Evolutionary conservation across 2,797 vertebrate genomes (phyloP).

Genomic region (Calcarius lapponicus): DNA sequence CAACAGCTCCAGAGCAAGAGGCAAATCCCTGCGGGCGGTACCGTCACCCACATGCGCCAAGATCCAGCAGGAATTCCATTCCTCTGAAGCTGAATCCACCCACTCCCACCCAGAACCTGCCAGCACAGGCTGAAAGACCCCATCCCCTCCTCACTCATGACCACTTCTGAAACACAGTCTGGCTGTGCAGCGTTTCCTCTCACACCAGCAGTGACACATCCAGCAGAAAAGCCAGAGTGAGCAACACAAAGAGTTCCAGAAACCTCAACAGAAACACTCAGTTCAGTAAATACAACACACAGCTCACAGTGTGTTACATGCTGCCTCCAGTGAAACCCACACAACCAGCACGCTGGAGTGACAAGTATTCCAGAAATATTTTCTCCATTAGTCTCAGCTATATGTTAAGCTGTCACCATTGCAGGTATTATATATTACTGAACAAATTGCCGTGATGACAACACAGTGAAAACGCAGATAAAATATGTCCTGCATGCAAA

Average conservation of each 20-base stretch:
- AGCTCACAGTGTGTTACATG: background rate
- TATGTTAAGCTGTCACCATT: slow-evolving; percentile 5
- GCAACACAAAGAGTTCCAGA: background rate
- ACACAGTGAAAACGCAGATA: background rate
- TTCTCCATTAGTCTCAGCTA: slow-evolving; percentile 22
- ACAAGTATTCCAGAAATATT: slow-evolving; percentile 47
- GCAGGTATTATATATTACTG: background rate
- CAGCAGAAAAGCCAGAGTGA: background rate
- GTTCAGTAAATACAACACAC: background rate
- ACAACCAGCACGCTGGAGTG: background rate
- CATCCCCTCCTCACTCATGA: background rate
- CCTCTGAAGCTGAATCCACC: background rate
- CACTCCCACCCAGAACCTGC: background rate
- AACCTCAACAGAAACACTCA: background rate
- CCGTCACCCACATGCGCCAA: accelerated
- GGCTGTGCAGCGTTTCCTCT: background rate
- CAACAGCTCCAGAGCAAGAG: background rate
- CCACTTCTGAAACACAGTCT: background rate
- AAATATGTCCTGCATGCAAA: background rate
- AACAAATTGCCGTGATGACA: background rate
- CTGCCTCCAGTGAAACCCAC: slow-evolving; percentile 48
- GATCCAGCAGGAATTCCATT: background rate
- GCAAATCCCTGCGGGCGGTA: accelerated
- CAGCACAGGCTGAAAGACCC: background rate
- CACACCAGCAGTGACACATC: accelerated